A percentile compares a stretch with the other conserved stretches of the same genome.
Evolutionary conservation across 2,113 vertebrate species (phyloP).

Genomic region (Hyaena hyaena): DNA sequence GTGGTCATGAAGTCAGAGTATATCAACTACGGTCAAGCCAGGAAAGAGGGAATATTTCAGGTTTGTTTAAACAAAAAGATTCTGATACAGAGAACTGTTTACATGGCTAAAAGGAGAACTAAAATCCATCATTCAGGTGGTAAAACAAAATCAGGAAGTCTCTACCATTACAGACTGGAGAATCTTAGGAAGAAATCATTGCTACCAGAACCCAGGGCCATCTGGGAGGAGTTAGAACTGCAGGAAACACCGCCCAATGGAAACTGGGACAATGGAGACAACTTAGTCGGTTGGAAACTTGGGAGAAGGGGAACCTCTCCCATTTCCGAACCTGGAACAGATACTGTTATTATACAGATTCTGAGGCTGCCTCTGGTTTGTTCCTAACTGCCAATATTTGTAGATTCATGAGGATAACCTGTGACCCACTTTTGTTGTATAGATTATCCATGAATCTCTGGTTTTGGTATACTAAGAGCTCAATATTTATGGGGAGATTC

Average conservation of each 20-base stretch:
- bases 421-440: neutral
- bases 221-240: neutral
- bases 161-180: neutral
- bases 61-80: neutral
- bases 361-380: neutral
- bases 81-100: neutral
- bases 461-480: neutral
- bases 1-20: neutral
- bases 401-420: neutral
- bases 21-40: neutral
- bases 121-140: neutral
- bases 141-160: neutral
- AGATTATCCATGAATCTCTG: neutral
- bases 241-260: neutral
- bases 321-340: neutral
- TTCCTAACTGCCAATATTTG: neutral
- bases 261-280: too few species aligned
- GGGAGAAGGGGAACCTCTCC: neutral
- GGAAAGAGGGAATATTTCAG: neutral
- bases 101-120: neutral
- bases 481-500: neutral
- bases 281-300: neutral
- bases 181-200: neutral
- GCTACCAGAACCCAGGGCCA: neutral
- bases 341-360: neutral